These are phyloP conservation scores for Parnassius smintheus DNA, from an alignment of 2,888 invertebrate genomes.

Conservation along the genomic window DNA sequence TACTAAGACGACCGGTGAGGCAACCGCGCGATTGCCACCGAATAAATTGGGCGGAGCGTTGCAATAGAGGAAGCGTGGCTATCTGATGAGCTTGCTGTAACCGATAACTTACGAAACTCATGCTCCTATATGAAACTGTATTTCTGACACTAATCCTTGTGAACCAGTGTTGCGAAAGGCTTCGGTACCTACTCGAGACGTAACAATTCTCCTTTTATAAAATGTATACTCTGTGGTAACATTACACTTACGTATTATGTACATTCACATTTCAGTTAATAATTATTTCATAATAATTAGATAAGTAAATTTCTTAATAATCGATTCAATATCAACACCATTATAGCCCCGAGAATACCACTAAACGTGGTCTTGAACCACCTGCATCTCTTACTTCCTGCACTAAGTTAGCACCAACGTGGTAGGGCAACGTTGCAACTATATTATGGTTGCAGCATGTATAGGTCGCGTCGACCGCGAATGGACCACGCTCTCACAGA, in stretches of 20 bases:
- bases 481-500: no score
- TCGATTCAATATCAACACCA: neutral
- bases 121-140: slow-evolving; percentile 32
- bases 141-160: slow-evolving; percentile 29
- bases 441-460: no score
- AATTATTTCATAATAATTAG: no score
- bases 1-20: slow-evolving; percentile 33
- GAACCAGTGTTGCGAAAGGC: slow-evolving; percentile 13
- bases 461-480: no score
- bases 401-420: no score
- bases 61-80: slow-evolving; percentile 67
- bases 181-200: slow-evolving; percentile 8
- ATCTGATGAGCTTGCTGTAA: slow-evolving; percentile 50
- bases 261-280: neutral
- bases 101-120: slow-evolving; percentile 39
- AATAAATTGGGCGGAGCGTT: slow-evolving; percentile 56
- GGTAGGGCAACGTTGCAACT: no score
- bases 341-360: no score
- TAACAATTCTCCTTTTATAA: slow-evolving; percentile 10
- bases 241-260: neutral
- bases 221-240: neutral
- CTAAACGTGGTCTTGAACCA: no score
- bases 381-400: no score
- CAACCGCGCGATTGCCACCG: slow-evolving; percentile 41
- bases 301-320: slow-evolving; percentile 1